Percentiles rank a stretch among this genome's conserved stretches.
These are phyloP conservation scores for Chironomus striatipennis DNA, from an alignment of 1,140 invertebrate species.

Conservation along the genomic window DNA sequence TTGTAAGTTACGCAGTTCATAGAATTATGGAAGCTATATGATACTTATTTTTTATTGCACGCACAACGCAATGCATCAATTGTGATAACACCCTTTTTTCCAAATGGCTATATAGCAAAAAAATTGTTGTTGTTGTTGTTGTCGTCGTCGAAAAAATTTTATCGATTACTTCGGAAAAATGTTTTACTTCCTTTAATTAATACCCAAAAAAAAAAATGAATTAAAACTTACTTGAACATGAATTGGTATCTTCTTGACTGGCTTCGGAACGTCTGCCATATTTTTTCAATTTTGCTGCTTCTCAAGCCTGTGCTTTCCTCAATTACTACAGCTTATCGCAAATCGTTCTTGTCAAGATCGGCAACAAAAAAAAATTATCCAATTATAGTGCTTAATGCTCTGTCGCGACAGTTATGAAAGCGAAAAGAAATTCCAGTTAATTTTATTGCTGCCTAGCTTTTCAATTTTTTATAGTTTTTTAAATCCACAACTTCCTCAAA, in stretches of 20 bases:
- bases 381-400: neutral
- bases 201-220: neutral
- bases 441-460: neutral
- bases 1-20: no score
- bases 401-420: neutral
- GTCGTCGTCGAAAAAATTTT: neutral
- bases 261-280: conserved; percentile 33
- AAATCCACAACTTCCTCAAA: neutral
- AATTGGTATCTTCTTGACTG: conserved; percentile 89
- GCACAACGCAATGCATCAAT: neutral
- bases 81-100: neutral
- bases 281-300: no score
- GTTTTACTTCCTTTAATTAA: neutral
- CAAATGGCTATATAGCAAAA: neutral
- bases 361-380: neutral
- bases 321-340: neutral
- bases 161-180: neutral
- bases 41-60: neutral
- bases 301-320: neutral
- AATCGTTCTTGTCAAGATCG: neutral
- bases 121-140: conserved; percentile 13
- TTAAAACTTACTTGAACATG: conserved; percentile 67
- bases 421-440: neutral
- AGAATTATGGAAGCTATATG: no score
- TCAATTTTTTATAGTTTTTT: no score